These are phyloP conservation scores for Micronisus gabar DNA, from an alignment of 2,113 vertebrate genomes.

Conservation along the genomic window DNA sequence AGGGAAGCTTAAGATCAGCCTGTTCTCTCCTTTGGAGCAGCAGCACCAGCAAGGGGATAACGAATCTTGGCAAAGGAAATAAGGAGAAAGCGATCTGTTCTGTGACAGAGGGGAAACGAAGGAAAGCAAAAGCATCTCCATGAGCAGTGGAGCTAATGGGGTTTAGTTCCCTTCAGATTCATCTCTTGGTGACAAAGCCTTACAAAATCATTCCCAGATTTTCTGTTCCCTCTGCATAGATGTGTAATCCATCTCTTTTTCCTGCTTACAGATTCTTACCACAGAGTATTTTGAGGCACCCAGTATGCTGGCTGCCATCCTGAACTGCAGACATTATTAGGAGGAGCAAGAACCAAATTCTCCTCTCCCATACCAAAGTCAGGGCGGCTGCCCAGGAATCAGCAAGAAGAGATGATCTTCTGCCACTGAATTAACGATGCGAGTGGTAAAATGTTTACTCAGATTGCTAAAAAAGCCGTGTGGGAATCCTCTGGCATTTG, in stretches of 20 bases:
- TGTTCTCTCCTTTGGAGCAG: too few relatives aligned
- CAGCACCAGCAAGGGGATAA: background rate
- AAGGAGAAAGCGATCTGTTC: background rate
- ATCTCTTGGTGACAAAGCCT: background rate
- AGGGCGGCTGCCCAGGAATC: background rate
- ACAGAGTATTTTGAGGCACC: background rate
- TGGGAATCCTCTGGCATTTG: background rate
- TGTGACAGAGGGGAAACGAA: background rate
- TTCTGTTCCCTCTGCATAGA: background rate
- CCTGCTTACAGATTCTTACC: background rate
- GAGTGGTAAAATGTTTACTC: background rate
- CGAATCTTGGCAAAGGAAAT: background rate
- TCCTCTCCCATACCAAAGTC: background rate
- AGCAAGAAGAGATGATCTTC: background rate
- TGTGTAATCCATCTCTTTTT: background rate
- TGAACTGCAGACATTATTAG: background rate
- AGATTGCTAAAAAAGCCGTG: background rate
- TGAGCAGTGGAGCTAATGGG: background rate
- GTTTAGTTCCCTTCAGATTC: background rate
- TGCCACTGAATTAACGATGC: background rate
- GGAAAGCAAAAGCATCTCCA: background rate
- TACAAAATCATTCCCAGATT: background rate
- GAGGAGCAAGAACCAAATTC: background rate
- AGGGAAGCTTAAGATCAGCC: background rate
- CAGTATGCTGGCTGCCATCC: too few relatives aligned